Evolutionary conservation across 2,888 invertebrate genomes (phyloP).

Genomic region (Patella depressa): DNA sequence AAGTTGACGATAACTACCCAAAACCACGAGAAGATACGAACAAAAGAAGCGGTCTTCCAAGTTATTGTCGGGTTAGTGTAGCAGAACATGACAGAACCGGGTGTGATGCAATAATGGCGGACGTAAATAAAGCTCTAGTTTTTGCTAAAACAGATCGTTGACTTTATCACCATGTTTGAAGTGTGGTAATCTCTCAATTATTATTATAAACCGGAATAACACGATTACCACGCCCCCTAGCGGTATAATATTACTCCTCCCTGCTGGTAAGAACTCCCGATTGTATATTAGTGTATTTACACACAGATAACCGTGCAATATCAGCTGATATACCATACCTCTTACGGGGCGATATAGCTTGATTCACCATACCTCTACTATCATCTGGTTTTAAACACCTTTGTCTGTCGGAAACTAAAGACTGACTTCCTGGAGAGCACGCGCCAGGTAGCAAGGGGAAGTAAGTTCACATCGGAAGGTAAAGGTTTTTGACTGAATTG

Average conservation of each 20-base stretch:
- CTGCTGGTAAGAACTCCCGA: not conserved
- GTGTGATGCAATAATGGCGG: not conserved
- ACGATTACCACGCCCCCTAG: not conserved
- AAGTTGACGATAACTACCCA: not conserved
- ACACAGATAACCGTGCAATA: constrained; percentile 9
- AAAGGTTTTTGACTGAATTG: no score
- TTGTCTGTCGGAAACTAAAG: constrained; percentile 6
- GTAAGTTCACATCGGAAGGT: not conserved
- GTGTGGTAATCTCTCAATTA: constrained; percentile 9
- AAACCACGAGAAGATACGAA: not conserved
- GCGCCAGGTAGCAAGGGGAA: constrained; percentile 1
- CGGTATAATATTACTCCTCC: not conserved
- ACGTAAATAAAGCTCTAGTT: not conserved
- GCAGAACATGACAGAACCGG: constrained; percentile 6
- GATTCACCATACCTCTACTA: not conserved
- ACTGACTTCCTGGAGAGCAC: constrained; percentile 2
- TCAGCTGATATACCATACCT: constrained; percentile 10
- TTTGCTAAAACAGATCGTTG: constrained; percentile 4
- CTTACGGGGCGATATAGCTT: constrained; percentile 2
- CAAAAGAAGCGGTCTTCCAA: not conserved
- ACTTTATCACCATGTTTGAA: constrained; percentile 7
- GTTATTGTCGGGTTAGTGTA: not conserved
- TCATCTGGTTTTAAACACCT: not conserved
- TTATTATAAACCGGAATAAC: constrained; percentile 2
- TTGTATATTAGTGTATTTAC: constrained; percentile 12